phyloP scores from a whole-genome alignment of 2,113 vertebrate species.

The Syngnathus scovelli region DNA sequence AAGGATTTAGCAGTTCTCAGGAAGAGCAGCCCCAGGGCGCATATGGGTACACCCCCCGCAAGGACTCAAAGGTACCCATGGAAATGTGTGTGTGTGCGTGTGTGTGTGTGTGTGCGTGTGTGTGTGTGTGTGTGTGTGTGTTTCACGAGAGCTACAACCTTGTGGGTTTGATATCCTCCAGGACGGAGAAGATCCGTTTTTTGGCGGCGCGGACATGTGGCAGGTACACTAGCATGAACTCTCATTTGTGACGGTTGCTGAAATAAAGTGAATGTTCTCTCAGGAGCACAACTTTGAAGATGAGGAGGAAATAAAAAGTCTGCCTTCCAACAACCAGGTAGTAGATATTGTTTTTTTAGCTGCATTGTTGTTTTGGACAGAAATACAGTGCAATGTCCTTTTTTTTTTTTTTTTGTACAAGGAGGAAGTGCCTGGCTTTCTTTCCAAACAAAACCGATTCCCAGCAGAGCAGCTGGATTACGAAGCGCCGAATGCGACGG shows the following conservation, averaged over 20 bases:
- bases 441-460: constrained; percentile 23
- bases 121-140: not conserved
- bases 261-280: not conserved
- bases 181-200: constrained; percentile 28
- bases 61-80: not conserved
- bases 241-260: not conserved
- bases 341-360: not conserved
- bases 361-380: not conserved
- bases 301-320: constrained; percentile 1
- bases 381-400: not conserved
- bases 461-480: constrained; percentile 24
- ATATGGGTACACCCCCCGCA: constrained; percentile 25
- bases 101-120: too few species aligned
- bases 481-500: not conserved
- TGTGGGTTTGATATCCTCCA: not conserved
- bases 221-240: constrained; percentile 8
- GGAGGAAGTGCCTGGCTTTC: constrained; percentile 16
- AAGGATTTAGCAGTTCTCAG: constrained; percentile 34
- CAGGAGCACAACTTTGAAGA: constrained; percentile 25
- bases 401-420: not conserved
- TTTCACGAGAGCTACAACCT: too few species aligned
- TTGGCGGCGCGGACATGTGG: constrained; percentile 9
- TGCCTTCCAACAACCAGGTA: constrained; percentile 21
- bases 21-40: constrained; percentile 29
- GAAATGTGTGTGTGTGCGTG: not conserved